Percentiles rank a stretch among this genome's conserved stretches.
phyloP scores from a whole-genome alignment of 2,888 invertebrate genomes.

The Aporophyla lueneburgensis region DNA sequence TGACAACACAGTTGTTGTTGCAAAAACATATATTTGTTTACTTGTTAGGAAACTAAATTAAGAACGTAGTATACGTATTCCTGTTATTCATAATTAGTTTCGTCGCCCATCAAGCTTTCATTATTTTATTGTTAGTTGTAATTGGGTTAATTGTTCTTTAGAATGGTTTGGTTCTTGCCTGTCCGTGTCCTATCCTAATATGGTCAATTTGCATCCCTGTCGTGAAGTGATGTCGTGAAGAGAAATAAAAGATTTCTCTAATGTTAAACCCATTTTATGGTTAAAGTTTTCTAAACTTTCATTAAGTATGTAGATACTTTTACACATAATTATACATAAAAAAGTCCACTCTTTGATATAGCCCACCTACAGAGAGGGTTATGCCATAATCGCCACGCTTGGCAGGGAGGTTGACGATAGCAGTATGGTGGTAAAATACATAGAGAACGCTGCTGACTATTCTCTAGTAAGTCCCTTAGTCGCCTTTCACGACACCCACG shows the following conservation, averaged over 20 bases:
- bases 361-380: too few relatives aligned
- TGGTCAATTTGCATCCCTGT: background rate
- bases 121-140: conserved; percentile 34
- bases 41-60: background rate
- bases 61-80: conserved; percentile 38
- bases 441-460: too few relatives aligned
- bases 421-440: too few relatives aligned
- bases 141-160: conserved; percentile 18
- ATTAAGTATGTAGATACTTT: background rate
- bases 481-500: too few relatives aligned
- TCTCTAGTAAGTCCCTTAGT: too few relatives aligned
- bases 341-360: too few relatives aligned
- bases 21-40: background rate
- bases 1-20: background rate
- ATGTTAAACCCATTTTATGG: background rate
- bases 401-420: too few relatives aligned
- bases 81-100: conserved; percentile 50
- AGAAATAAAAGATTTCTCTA: too few relatives aligned
- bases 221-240: background rate
- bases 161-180: conserved; percentile 14
- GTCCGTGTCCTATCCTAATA: conserved; percentile 17
- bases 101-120: conserved; percentile 32
- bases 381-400: too few relatives aligned
- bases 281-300: background rate
- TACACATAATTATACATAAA: too few relatives aligned